phyloP scores from a whole-genome alignment of 2,797 vertebrate genomes.

The Galago senegalensis region DNA sequence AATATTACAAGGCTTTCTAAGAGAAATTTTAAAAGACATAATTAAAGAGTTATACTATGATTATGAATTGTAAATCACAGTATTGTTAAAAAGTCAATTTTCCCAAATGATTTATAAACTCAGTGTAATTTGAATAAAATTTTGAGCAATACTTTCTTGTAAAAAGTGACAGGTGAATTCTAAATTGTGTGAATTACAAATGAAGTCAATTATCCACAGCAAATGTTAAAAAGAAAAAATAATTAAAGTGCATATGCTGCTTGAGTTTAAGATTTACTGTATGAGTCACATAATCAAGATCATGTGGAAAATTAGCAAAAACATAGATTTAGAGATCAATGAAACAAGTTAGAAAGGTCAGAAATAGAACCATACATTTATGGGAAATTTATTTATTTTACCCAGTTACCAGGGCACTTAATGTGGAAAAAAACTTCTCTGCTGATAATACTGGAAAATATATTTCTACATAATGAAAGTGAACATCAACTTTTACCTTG shows the following conservation, averaged over 20 bases:
- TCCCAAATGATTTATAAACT: background rate
- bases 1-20: background rate
- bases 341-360: background rate
- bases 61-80: background rate
- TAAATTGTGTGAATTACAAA: background rate
- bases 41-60: background rate
- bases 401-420: background rate
- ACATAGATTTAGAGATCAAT: background rate
- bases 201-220: background rate
- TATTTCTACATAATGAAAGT: background rate
- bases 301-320: background rate
- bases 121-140: background rate
- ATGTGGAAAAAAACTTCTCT: background rate
- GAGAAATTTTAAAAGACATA: background rate
- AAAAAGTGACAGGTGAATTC: background rate
- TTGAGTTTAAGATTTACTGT: background rate
- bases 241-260: background rate
- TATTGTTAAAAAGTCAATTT: background rate
- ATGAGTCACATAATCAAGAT: background rate
- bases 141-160: background rate
- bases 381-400: background rate
- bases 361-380: background rate
- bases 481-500: background rate
- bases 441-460: background rate
- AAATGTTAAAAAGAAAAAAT: background rate